Percentiles rank a stretch among this genome's conserved stretches.
phyloP scores from a whole-genome alignment of 1,140 invertebrate species.

The Gerris buenoi region DNA sequence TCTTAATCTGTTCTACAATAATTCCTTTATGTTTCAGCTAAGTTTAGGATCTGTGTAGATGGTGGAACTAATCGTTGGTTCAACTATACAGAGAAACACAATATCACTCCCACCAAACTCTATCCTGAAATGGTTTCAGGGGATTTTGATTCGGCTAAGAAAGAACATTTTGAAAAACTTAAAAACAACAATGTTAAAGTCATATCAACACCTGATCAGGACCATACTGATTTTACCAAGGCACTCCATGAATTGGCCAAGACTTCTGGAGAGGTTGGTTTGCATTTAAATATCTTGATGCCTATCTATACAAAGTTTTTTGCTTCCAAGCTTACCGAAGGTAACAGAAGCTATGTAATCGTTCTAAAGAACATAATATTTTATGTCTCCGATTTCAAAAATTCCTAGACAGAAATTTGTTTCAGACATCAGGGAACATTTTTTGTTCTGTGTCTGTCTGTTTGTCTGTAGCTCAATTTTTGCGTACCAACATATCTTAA shows the following conservation, averaged over 20 bases:
- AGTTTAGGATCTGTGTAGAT: constrained; percentile 49
- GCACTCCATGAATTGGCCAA: constrained; percentile 30
- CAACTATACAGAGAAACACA: constrained; percentile 34
- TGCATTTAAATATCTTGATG: no score
- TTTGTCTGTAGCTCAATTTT: no score
- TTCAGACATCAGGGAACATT: no score
- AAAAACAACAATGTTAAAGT: constrained; percentile 34
- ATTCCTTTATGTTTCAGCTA: constrained; percentile 35
- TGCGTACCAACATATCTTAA: no score
- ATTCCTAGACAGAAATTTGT: no score
- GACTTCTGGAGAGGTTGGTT: no score
- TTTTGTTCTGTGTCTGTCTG: no score
- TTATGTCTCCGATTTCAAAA: no score
- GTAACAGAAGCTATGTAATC: no score
- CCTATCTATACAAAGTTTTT: no score
- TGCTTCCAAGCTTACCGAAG: no score
- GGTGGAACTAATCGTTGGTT: constrained; percentile 54
- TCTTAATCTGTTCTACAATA: neutral
- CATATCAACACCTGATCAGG: constrained; percentile 51
- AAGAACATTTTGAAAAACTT: constrained; percentile 39
- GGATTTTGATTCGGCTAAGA: constrained; percentile 61
- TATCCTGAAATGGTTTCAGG: constrained; percentile 58
- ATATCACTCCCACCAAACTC: constrained; percentile 27
- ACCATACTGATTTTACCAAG: constrained; percentile 66
- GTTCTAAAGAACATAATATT: no score